Evolutionary conservation across 2,888 invertebrate species (phyloP), one percentile per base, ranked within the genome.

Genomic region (Laspeyria flexula): DNA sequence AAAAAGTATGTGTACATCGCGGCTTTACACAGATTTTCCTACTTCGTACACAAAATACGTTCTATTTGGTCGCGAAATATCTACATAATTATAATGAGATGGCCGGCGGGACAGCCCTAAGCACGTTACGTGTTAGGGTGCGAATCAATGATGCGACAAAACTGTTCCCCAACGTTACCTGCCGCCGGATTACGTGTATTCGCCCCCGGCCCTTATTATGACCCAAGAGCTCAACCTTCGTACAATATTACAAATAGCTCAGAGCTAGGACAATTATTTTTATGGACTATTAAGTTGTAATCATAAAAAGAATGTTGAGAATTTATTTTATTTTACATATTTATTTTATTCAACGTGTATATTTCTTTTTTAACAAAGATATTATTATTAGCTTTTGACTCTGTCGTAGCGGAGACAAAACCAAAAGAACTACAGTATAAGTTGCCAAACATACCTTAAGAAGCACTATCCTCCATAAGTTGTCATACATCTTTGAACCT

Each of bases 111-210:
- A 4, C 37, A 31, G 29, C 48, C 42, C 37, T 42, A 42, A 12
- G 11, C 15, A 9, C 33, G 16, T 25, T 13, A 41, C 34, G 30
- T 33, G 25, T 50, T 40, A 46, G 63, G 61, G 63, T 50, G 61
- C 56, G 60, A 77, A 51, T 72, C 68, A 77, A 77, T 73, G 71
- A 65, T 53, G 62, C 59, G 63, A 65, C 64, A 69, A 75, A 70
- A 69, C 65, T 59, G 59, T 60, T 49, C 46, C 42, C 45, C 43
- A 46, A 7, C 58, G 61, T 60, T 71, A 65, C 69, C 65, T 69
- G 62, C 35, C 30, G 57, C 57, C 51, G 53, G 59, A 65, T 69
- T 65, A 67, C 60, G 27, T 54, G 57, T 40, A n/a, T 40, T 46
- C 60, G 59, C 57, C 57, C 35, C 18, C 9, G 27, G 49, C 29